phyloP scores from a whole-genome alignment of 2,113 vertebrate species.

The Crotalus viridis region DNA sequence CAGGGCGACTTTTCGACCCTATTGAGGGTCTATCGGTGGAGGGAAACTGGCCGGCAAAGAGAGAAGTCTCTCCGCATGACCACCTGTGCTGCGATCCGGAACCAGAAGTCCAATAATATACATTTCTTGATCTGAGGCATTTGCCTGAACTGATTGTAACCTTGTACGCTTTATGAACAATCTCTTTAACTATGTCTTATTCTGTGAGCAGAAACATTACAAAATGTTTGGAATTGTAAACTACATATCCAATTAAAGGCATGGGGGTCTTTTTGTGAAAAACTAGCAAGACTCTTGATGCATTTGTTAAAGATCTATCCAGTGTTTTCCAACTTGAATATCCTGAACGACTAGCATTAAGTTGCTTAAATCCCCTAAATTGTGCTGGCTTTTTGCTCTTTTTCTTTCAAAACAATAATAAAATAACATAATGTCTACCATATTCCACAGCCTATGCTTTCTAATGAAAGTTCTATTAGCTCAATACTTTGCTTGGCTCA shows the following conservation, averaged over 20 bases:
- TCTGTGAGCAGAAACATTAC: neutral
- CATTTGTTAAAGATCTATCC: neutral
- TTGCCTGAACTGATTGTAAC: neutral
- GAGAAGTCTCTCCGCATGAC: no score
- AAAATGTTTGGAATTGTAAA: neutral
- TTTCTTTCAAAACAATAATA: neutral
- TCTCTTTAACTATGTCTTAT: neutral
- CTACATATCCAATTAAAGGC: neutral
- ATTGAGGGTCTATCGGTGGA: no score
- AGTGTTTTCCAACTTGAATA: neutral
- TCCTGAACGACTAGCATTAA: neutral
- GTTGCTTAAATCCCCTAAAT: neutral
- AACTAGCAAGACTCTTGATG: neutral
- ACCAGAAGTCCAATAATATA: neutral
- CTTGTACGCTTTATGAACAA: slow-evolving; percentile 5
- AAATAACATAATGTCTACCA: neutral
- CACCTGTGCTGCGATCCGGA: no score
- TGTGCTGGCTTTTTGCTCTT: neutral
- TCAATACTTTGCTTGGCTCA: neutral
- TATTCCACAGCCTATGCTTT: neutral
- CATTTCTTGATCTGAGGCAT: neutral
- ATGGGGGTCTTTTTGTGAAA: neutral
- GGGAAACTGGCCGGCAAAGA: no score
- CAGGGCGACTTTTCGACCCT: no score
- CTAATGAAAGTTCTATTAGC: neutral